A percentile compares a stretch with the other conserved stretches of the same genome.
These are phyloP conservation scores for Pterocles gutturalis DNA, from an alignment of 2,113 vertebrate genomes.

Conservation along the genomic window DNA sequence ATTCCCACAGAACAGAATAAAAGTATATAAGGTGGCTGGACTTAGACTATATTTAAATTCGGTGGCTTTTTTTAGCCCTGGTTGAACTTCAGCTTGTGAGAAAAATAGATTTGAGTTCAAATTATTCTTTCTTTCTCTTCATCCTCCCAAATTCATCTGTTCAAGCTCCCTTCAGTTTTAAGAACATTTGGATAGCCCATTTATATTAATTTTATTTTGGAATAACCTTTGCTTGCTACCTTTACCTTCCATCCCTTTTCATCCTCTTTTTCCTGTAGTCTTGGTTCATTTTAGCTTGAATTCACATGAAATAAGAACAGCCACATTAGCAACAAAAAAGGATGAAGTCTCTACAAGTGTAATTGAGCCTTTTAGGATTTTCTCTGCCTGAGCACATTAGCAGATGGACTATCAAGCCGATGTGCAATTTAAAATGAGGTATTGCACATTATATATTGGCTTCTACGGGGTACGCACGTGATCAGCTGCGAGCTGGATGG, in stretches of 20 bases:
- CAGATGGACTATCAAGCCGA: not conserved
- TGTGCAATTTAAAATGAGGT: not conserved
- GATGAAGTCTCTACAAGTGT: not conserved
- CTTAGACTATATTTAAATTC: not conserved
- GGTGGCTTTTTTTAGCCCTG: not conserved
- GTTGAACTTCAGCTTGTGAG: not conserved
- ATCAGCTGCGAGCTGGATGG: not conserved
- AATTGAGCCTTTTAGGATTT: slow-evolving; percentile 20
- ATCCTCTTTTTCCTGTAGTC: not conserved
- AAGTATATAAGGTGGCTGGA: not conserved
- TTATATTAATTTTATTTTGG: not conserved
- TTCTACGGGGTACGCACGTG: not conserved
- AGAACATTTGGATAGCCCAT: not conserved
- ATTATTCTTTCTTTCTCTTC: not conserved
- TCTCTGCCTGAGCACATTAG: not conserved
- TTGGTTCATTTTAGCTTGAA: not conserved
- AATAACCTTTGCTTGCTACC: not conserved
- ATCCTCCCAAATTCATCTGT: not conserved
- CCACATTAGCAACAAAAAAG: not conserved
- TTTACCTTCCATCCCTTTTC: not conserved
- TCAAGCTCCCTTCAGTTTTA: not conserved
- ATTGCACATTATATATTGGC: not conserved
- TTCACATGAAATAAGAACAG: not conserved
- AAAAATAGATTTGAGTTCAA: not conserved
- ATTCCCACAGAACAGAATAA: not conserved